A percentile compares a stretch with the other conserved stretches of the same genome.
Conservation (phyloP, 2,888 invertebrate species). For the Eudemis profundana region DNA sequence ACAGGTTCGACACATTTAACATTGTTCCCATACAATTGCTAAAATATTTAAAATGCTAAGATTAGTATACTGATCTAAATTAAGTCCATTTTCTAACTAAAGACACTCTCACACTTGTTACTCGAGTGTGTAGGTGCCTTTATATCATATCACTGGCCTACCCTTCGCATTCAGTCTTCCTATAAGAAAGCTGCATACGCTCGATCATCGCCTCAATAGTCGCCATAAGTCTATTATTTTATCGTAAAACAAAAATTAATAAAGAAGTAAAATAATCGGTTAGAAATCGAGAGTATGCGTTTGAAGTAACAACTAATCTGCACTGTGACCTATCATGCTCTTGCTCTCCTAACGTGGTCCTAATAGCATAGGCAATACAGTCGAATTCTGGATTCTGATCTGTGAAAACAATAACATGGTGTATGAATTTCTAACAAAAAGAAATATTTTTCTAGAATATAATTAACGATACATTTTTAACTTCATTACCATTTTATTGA, state of each 20-base stretch:
- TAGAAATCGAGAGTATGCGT: not conserved
- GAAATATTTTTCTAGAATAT: too few species aligned
- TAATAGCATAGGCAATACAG: not conserved
- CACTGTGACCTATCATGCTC: slow-evolving; percentile 32
- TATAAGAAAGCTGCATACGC: not conserved
- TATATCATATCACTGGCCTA: slow-evolving; percentile 22
- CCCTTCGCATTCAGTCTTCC: slow-evolving; percentile 28
- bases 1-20: not conserved
- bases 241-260: too few species aligned
- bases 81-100: slow-evolving; percentile 20
- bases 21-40: not conserved
- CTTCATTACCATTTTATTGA: slow-evolving; percentile 9
- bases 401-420: slow-evolving; percentile 25
- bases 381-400: not conserved
- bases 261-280: not conserved
- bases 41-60: not conserved
- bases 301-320: slow-evolving; percentile 9
- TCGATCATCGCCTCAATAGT: not conserved
- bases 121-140: slow-evolving; percentile 13
- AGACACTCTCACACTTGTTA: not conserved
- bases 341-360: slow-evolving; percentile 16
- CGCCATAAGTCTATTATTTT: too few species aligned
- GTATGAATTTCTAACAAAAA: not conserved
- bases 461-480: too few species aligned
- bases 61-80: slow-evolving; percentile 9